phyloP scores from a whole-genome alignment of 2,113 vertebrate genomes.

The Accipiter cooperii region DNA sequence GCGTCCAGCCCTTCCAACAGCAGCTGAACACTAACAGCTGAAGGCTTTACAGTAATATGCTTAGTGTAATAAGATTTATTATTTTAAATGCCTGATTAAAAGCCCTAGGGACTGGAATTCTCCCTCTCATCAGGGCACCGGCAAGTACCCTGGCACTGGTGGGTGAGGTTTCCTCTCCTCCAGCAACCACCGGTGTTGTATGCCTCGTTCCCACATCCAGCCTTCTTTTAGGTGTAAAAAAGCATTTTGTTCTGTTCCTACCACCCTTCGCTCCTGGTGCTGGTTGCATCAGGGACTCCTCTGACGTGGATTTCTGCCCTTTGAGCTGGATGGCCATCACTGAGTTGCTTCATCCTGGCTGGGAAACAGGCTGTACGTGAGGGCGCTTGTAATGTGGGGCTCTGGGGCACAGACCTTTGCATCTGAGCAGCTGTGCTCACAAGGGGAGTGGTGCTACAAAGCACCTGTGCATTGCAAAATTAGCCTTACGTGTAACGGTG shows the following conservation, averaged over 20 bases:
- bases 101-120: not conserved
- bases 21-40: not conserved
- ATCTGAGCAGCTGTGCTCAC: not conserved
- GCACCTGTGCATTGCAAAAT: not conserved
- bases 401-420: not conserved
- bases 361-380: not conserved
- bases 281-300: not conserved
- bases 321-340: not conserved
- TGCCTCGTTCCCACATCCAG: not conserved
- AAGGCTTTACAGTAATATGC: constrained; percentile 41
- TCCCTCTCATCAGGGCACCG: not conserved
- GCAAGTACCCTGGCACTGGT: not conserved
- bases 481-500: rapidly evolving
- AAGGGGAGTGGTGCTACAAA: not conserved
- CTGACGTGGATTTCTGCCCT: not conserved
- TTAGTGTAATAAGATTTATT: constrained; percentile 55
- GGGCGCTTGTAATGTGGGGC: not conserved
- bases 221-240: not conserved
- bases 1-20: not conserved
- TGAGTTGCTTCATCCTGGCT: not conserved
- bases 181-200: not conserved
- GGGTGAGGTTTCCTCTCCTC: not conserved
- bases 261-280: not conserved
- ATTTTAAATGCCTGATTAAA: constrained; percentile 54
- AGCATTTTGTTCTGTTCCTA: not conserved